Percentiles rank a stretch among this genome's conserved stretches.
These are phyloP conservation scores for Argya squamiceps DNA, from an alignment of 2,797 vertebrate genomes.

Conservation along the genomic window DNA sequence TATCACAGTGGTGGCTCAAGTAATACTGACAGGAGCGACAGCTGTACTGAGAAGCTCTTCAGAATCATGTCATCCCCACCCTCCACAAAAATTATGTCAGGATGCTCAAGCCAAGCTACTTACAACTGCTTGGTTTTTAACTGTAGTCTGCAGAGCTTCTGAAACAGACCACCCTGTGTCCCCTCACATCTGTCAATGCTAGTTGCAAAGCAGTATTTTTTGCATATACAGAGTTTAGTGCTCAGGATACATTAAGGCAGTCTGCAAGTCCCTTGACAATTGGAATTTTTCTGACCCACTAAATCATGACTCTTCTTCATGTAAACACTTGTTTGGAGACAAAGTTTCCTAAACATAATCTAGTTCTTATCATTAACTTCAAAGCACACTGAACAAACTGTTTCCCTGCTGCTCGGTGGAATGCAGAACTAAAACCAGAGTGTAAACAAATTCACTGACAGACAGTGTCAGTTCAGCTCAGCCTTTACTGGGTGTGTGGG, in stretches of 20 bases:
- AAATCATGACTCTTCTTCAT: not conserved
- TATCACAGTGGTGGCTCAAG: conserved; percentile 37
- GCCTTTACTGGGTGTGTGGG: not conserved
- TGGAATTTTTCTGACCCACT: not conserved
- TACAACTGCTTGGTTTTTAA: not conserved
- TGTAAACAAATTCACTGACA: not conserved
- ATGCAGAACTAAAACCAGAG: not conserved
- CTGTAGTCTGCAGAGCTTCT: not conserved
- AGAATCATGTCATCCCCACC: not conserved
- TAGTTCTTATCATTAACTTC: not conserved
- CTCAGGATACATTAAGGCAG: not conserved
- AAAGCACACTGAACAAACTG: not conserved
- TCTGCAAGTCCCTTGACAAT: not conserved
- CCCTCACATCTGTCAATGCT: not conserved
- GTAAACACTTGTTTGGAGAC: not conserved
- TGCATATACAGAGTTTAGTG: rapidly evolving
- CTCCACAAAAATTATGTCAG: not conserved
- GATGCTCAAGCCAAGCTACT: not conserved
- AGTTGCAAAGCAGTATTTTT: not conserved
- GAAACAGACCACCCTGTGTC: not conserved
- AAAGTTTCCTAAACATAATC: not conserved
- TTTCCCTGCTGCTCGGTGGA: not conserved
- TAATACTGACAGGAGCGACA: conserved; percentile 18
- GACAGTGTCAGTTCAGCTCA: not conserved
- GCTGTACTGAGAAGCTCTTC: not conserved